Evolutionary conservation across 1,140 invertebrate species (phyloP).

Genomic region (Notospermus geniculatus): DNA sequence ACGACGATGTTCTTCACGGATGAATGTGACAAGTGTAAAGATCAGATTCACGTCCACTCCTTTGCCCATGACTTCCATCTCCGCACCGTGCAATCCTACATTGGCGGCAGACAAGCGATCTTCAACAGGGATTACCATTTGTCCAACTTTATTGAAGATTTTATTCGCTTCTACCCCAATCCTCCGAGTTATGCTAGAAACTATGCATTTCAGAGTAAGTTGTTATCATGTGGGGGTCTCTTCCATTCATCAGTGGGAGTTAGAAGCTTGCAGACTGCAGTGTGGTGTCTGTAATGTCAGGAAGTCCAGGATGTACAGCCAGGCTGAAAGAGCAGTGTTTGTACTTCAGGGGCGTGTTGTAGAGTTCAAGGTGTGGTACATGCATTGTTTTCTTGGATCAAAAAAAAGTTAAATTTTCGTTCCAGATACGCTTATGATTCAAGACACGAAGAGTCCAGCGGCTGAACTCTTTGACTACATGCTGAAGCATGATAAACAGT

Average conservation of each 20-base stretch:
- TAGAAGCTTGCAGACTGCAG: too few relatives aligned
- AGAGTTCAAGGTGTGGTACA: too few relatives aligned
- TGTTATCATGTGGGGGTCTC: not conserved
- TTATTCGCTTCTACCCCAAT: slow-evolving; percentile 80
- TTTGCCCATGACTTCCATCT: slow-evolving; percentile 87
- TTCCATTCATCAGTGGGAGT: not conserved
- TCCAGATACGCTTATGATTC: slow-evolving; percentile 63
- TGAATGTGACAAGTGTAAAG: slow-evolving; percentile 74
- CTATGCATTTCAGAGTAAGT: slow-evolving; percentile 68
- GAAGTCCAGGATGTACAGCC: too few relatives aligned
- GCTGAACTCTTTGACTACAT: slow-evolving; percentile 73
- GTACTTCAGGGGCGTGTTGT: too few relatives aligned
- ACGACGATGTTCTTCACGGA: slow-evolving; percentile 72
- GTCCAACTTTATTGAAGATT: slow-evolving; percentile 77
- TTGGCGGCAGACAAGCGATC: slow-evolving; percentile 64
- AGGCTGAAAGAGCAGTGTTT: too few relatives aligned
- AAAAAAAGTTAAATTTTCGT: slow-evolving; percentile 35
- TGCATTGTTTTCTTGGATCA: slow-evolving; percentile 27
- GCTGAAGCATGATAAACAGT: slow-evolving; percentile 68
- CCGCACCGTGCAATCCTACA: slow-evolving; percentile 70
- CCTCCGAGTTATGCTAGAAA: slow-evolving; percentile 80
- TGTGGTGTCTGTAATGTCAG: too few relatives aligned
- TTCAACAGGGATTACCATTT: slow-evolving; percentile 72
- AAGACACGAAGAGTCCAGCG: slow-evolving; percentile 65
- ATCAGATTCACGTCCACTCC: slow-evolving; percentile 75